These are phyloP conservation scores for Arenaria interpres DNA, from an alignment of 2,113 vertebrate genomes.

Conservation along the genomic window DNA sequence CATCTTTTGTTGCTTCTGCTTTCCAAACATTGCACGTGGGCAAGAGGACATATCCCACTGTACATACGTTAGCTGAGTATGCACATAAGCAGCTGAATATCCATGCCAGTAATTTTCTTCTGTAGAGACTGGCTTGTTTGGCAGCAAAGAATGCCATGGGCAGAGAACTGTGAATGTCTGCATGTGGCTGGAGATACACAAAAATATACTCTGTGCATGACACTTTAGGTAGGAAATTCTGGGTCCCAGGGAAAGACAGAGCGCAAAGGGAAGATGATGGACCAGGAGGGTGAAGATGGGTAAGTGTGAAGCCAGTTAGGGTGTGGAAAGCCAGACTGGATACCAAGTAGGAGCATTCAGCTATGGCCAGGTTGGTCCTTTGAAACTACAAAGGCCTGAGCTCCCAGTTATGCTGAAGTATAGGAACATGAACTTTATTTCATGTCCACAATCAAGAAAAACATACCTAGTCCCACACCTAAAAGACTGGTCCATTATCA, in stretches of 20 bases:
- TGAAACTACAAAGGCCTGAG: neutral
- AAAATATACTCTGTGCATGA: neutral
- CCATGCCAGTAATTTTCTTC: neutral
- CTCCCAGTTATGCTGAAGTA: neutral
- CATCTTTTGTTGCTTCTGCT: neutral
- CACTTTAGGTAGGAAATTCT: neutral
- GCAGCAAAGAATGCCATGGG: neutral
- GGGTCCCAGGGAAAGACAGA: neutral
- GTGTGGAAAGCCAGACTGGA: neutral
- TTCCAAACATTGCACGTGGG: rapidly evolving
- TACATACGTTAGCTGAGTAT: neutral
- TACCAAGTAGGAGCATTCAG: neutral
- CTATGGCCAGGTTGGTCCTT: neutral
- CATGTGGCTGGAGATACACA: neutral
- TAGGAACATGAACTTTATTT: neutral
- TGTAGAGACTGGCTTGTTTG: neutral
- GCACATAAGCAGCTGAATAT: neutral
- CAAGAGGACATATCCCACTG: neutral
- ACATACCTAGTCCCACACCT: neutral
- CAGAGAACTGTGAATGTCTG: neutral
- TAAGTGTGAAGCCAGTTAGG: neutral
- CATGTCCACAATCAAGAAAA: neutral
- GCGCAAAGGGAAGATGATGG: neutral
- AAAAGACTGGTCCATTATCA: neutral
- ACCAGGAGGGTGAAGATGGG: neutral